These are phyloP conservation scores for Dynastes maya DNA, from an alignment of 2,888 invertebrate genomes.

Conservation along the genomic window DNA sequence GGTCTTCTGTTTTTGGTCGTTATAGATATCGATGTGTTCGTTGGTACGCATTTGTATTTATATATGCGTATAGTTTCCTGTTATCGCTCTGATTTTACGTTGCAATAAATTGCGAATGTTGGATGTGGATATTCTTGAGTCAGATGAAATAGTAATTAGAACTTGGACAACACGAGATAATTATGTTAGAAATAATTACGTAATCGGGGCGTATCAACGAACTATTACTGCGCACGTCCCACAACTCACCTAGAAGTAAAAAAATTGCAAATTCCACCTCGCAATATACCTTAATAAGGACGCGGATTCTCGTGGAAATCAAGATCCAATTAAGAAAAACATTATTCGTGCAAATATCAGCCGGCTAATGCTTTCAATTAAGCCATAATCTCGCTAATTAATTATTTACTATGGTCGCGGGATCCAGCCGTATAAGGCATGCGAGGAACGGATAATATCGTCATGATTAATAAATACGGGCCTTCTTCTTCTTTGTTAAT, in stretches of 20 bases:
- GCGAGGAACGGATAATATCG: constrained; percentile 14
- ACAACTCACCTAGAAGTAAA: too few species aligned
- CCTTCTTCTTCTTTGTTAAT: constrained; percentile 6
- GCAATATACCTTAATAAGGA: constrained; percentile 4
- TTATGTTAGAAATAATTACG: not conserved
- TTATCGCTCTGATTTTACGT: too few species aligned
- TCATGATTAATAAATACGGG: constrained; percentile 43
- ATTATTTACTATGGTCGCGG: constrained; percentile 31
- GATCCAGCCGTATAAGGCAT: constrained; percentile 34
- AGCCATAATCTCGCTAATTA: constrained; percentile 45
- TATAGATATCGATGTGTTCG: not conserved
- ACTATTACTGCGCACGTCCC: too few species aligned
- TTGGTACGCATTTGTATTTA: too few species aligned
- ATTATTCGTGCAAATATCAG: constrained; percentile 20
- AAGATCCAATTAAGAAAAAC: constrained; percentile 44
- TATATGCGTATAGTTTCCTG: too few species aligned
- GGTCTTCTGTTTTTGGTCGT: too few species aligned
- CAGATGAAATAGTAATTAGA: too few species aligned
- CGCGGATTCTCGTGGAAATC: constrained; percentile 18
- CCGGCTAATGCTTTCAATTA: constrained; percentile 40
- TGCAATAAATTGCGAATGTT: too few species aligned
- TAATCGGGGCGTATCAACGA: too few species aligned
- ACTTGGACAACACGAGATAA: not conserved
- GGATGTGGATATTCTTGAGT: too few species aligned
- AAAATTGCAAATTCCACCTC: not conserved